Evolutionary conservation across 1,140 invertebrate genomes (phyloP).

Genomic region (Penaeus chinensis): DNA sequence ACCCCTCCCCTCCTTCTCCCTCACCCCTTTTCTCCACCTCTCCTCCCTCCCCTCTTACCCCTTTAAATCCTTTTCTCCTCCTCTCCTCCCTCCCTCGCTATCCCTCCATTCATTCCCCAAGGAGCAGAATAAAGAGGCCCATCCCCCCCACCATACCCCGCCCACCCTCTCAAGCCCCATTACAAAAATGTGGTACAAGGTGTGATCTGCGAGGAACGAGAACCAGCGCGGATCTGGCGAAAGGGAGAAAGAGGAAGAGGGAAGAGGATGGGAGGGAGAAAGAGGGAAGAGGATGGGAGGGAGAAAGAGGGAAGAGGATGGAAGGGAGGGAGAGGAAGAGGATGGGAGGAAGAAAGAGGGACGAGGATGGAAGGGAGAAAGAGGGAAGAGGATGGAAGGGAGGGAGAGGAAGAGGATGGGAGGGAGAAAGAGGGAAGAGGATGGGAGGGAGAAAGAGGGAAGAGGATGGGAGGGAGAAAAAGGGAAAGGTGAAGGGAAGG

Average conservation of each 20-base stretch:
- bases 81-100: no score
- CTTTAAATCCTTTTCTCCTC: background rate
- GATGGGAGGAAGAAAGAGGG: background rate
- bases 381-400: background rate
- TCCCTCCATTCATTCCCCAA: no score
- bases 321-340: background rate
- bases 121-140: no score
- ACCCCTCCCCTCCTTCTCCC: no score
- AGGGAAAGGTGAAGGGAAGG: background rate
- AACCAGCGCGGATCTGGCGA: background rate
- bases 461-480: background rate
- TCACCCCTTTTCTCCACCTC: background rate
- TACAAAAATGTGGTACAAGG: no score
- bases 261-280: no score
- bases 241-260: background rate
- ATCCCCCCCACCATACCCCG: no score
- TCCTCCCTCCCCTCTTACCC: background rate
- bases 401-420: background rate
- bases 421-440: background rate
- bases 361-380: constrained; percentile 2
- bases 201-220: no score
- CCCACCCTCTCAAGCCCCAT: no score
- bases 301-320: background rate
- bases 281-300: background rate
- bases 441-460: background rate